These are phyloP conservation scores for Dermatemys mawii DNA, from an alignment of 2,113 vertebrate genomes.

Conservation along the genomic window DNA sequence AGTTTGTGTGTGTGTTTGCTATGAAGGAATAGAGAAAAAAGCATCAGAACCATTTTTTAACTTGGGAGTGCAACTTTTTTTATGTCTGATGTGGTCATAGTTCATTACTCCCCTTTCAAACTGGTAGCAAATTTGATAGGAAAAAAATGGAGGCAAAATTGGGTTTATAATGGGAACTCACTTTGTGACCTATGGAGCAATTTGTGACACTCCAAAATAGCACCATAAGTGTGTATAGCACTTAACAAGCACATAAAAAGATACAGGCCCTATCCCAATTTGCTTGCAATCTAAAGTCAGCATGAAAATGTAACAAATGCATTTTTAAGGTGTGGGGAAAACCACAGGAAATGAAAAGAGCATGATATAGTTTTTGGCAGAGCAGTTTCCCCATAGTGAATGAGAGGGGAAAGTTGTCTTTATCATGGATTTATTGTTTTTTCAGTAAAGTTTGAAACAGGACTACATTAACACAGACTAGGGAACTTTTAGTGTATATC, in stretches of 20 bases:
- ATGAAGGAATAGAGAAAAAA: background rate
- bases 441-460: background rate
- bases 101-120: constrained; percentile 34
- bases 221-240: background rate
- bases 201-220: background rate
- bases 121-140: constrained; percentile 14
- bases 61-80: background rate
- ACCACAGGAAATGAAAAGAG: constrained; percentile 5
- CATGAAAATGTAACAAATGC: background rate
- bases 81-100: constrained; percentile 3
- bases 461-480: background rate
- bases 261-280: background rate
- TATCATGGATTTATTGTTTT: background rate
- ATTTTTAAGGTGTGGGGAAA: background rate
- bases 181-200: background rate
- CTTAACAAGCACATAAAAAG: background rate
- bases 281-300: background rate
- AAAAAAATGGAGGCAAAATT: constrained; percentile 9
- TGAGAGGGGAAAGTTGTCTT: background rate
- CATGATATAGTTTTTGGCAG: background rate
- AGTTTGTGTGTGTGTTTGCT: background rate
- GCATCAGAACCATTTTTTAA: constrained; percentile 31
- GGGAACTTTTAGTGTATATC: background rate
- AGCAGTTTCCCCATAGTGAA: background rate
- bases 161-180: constrained; percentile 26